These are phyloP conservation scores for Helicoverpa zea DNA, from an alignment of 1,140 invertebrate species.

Conservation along the genomic window DNA sequence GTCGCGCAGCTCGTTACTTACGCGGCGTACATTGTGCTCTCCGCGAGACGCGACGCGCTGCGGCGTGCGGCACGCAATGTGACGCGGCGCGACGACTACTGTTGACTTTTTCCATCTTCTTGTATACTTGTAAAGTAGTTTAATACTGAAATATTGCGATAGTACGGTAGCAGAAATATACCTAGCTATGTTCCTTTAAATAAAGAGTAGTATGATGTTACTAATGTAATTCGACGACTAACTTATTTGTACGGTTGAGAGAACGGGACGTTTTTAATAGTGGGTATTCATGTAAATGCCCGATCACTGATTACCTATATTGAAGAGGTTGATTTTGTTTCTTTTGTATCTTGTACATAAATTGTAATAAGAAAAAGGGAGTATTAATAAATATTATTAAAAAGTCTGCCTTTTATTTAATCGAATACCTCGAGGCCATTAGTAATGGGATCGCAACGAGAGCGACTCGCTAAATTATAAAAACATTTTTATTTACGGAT, in stretches of 20 bases:
- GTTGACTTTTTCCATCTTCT: constrained; percentile 71
- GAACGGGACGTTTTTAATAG: constrained; percentile 58
- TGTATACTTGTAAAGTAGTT: constrained; percentile 81
- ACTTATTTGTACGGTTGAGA: constrained; percentile 66
- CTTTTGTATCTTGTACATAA: constrained; percentile 84
- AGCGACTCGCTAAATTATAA: not conserved
- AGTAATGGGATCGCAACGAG: not conserved
- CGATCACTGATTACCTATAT: constrained; percentile 4
- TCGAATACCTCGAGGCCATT: constrained; percentile 7
- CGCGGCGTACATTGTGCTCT: constrained; percentile 40
- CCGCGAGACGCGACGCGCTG: constrained; percentile 14
- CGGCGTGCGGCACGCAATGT: not conserved
- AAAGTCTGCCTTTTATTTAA: constrained; percentile 56
- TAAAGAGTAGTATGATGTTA: constrained; percentile 75
- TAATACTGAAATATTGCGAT: constrained; percentile 68
- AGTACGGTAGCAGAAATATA: constrained; percentile 76
- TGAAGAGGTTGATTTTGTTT: constrained; percentile 66
- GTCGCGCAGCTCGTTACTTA: constrained; percentile 22
- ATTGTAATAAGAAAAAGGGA: constrained; percentile 74
- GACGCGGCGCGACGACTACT: not conserved
- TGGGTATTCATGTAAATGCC: constrained; percentile 25
- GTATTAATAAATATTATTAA: constrained; percentile 81
- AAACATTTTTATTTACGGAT: not conserved
- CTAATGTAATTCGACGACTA: constrained; percentile 69
- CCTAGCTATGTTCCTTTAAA: constrained; percentile 81